Evolutionary conservation across 2,888 invertebrate genomes (phyloP).

Genomic region (Polydrusus cervinus): DNA sequence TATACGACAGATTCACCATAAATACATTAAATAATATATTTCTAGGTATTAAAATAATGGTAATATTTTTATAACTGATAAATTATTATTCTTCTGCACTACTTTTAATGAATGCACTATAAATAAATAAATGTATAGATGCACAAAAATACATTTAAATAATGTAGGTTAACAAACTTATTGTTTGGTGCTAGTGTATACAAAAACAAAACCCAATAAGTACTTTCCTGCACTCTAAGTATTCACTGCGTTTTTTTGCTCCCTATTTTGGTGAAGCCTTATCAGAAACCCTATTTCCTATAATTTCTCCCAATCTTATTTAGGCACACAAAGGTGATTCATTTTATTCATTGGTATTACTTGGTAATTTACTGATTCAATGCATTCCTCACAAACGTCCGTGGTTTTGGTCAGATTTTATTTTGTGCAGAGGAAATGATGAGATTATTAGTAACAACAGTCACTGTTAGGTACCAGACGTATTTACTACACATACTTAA

Average conservation of each 20-base stretch:
- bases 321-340: conserved; percentile 12
- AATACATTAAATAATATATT: no score
- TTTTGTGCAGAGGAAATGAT: background rate
- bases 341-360: conserved; percentile 28
- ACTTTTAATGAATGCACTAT: no score
- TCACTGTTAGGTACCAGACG: no score
- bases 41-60: no score
- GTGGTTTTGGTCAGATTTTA: conserved; percentile 9
- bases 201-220: conserved; percentile 16
- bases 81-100: no score
- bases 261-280: conserved; percentile 33
- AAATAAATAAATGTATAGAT: background rate
- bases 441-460: no score
- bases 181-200: background rate
- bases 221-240: conserved; percentile 24
- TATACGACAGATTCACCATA: no score
- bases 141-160: conserved; percentile 2
- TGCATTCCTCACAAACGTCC: background rate
- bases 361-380: conserved; percentile 18
- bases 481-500: no score
- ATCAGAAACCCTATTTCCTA: conserved; percentile 20
- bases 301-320: conserved; percentile 8
- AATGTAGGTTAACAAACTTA: conserved; percentile 14
- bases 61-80: no score
- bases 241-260: conserved; percentile 21